Percentiles rank a stretch among this genome's conserved stretches.
Conservation (phyloP, 2,888 invertebrate genomes). For the Pristionchus fissidentatus region DNA sequence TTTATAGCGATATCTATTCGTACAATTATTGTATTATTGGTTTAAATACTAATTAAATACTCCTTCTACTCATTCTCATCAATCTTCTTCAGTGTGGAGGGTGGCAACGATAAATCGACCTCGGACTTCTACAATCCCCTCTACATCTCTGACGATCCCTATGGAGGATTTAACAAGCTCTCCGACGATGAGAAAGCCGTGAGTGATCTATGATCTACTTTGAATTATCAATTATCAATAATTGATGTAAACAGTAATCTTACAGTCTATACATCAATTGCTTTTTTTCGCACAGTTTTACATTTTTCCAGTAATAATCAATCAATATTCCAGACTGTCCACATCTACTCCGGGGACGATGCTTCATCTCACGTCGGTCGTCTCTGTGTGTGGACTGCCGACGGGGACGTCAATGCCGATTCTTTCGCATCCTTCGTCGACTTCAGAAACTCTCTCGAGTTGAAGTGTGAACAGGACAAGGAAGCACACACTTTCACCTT, state of each 20-base stretch:
- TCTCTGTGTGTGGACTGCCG: slow-evolving; percentile 84
- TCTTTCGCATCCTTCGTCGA: slow-evolving; percentile 86
- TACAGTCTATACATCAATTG: slow-evolving; percentile 79
- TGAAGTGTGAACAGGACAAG: slow-evolving; percentile 82
- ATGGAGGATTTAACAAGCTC: slow-evolving; percentile 86
- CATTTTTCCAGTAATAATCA: background rate
- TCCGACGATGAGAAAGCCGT: slow-evolving; percentile 81
- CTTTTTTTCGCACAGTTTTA: background rate
- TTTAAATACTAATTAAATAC: background rate
- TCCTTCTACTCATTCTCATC: background rate
- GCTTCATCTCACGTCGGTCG: slow-evolving; percentile 82
- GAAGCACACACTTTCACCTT: slow-evolving; percentile 77
- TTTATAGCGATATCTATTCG: background rate
- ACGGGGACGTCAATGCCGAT: slow-evolving; percentile 86
- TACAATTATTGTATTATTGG: background rate
- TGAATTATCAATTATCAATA: no score
- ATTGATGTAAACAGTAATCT: background rate
- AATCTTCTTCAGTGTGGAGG: slow-evolving; percentile 79
- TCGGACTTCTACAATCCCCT: slow-evolving; percentile 89
- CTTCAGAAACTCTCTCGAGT: slow-evolving; percentile 85
- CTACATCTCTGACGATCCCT: slow-evolving; percentile 88
- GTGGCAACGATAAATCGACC: slow-evolving; percentile 90
- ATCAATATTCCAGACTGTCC: slow-evolving; percentile 57
- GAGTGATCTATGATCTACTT: no score
- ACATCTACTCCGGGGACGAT: slow-evolving; percentile 55